Base-by-base conservation (phyloP, 2,113 vertebrate species). In the Marcusenius ussheri region DNA sequence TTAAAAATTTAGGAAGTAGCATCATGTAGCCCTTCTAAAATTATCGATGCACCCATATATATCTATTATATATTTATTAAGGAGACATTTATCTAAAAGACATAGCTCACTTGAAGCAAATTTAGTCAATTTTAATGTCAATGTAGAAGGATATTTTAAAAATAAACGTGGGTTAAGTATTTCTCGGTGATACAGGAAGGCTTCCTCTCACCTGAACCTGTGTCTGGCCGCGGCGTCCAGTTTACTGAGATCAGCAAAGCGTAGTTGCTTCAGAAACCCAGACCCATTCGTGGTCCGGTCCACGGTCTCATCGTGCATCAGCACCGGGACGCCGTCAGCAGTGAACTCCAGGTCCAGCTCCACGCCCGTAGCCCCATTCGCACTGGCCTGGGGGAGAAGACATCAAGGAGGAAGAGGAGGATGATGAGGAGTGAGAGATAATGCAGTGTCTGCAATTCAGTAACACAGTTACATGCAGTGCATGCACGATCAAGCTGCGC, bases 281-380 rank as follows among this genome's bases (percentile, higher is more conserved):
- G 95, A 96, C 21, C 97, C 98, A 39, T 98, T 96, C 0, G 98
- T 99, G 39, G 98, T 99, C 88, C 98, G 96, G 9, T 99, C 98
- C 0, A 99, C 97, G 0, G 97, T 99, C 1, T 96, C 96, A 45
- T 99, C 98, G 0, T 99, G 98, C 98, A 99, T 99, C 51, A 99
- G 93, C 88, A 99, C 95, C 9, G 98, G 97, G 88, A 99, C 89
- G 1, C 98, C 97, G 0, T 99, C 98, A 6, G 97, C 95, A 0
- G 97, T 97, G 91, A 99, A 99, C 93, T 98, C 98, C 89, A 99
- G 87, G 93, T 99, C 98, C 94, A 99, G 27, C 94, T 99, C 98
- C 91, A 99, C 98, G 0, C 97, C 98, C 0, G 95, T 94, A 3
- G 98, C 98, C 90, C 97, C 97, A 70, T 99, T 99, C 92, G 96